Conservation (phyloP, 2,113 vertebrate species). For the Suricata suricatta region DNA sequence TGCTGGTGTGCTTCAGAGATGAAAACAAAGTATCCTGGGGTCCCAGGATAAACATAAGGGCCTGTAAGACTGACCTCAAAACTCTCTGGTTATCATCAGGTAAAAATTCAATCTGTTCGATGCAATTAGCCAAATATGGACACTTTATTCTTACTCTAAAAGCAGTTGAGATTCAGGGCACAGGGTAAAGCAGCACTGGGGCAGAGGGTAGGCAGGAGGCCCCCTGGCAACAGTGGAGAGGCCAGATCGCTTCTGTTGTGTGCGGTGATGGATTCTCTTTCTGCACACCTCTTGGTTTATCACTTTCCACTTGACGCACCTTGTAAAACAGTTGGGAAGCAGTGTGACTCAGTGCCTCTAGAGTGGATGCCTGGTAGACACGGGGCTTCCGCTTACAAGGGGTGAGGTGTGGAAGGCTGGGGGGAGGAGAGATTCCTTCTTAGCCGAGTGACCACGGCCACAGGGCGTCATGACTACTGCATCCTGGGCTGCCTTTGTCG, state of each 20-base stretch:
- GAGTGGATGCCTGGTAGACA: not conserved
- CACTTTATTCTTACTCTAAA: not conserved
- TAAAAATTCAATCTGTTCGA: conserved; percentile 49
- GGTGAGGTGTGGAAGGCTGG: not conserved
- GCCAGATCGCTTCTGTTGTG: not conserved
- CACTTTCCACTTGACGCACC: not conserved
- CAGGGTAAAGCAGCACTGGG: not conserved
- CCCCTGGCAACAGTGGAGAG: not conserved
- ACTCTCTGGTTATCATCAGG: not conserved
- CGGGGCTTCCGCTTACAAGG: not conserved
- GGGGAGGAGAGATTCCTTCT: not conserved
- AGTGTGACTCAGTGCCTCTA: not conserved
- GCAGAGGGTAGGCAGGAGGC: not conserved
- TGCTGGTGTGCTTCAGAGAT: conserved; percentile 36
- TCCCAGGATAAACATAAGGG: not conserved
- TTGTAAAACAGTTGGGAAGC: not conserved
- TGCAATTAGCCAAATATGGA: not conserved
- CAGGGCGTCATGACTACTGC: not conserved
- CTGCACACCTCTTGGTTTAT: not conserved
- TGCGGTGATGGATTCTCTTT: not conserved
- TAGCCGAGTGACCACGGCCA: too few species aligned
- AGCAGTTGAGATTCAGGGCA: not conserved
- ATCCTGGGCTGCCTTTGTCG: not conserved
- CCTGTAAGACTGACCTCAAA: conserved; percentile 43
- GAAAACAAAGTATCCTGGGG: conserved; percentile 45